Evolutionary conservation across 2,888 invertebrate genomes (phyloP).

Genomic region (Drosophila kambysellisi): DNA sequence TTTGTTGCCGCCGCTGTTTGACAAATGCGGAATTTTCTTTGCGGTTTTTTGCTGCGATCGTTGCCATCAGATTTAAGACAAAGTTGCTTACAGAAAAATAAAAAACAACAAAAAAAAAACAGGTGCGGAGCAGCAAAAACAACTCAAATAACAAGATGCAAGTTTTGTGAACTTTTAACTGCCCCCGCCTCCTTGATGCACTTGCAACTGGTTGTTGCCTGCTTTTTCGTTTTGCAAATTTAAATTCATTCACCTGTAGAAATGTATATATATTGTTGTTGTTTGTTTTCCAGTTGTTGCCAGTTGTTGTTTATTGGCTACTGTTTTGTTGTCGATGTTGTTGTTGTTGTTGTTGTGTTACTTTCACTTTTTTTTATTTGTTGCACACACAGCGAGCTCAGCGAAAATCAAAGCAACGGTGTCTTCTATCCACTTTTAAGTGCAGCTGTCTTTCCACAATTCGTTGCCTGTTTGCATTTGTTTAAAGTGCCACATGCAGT

Average conservation of each 20-base stretch:
- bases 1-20: constrained; percentile 38
- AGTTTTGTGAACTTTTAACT: constrained; percentile 67
- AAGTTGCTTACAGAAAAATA: constrained; percentile 25
- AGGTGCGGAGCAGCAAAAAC: constrained; percentile 49
- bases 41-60: constrained; percentile 51
- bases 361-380: constrained; percentile 70
- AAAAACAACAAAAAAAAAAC: constrained; percentile 33
- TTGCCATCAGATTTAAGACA: constrained; percentile 53
- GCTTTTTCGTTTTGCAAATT: constrained; percentile 54
- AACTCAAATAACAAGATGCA: constrained; percentile 47
- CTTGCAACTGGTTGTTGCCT: constrained; percentile 47
- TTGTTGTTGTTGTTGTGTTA: constrained; percentile 66
- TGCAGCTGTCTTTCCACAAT: constrained; percentile 30
- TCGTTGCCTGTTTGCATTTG: constrained; percentile 39
- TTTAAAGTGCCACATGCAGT: constrained; percentile 55
- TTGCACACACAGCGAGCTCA: constrained; percentile 34
- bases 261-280: constrained; percentile 54
- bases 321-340: constrained; percentile 56
- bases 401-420: constrained; percentile 67
- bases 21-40: constrained; percentile 66
- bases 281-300: constrained; percentile 47
- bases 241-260: constrained; percentile 80
- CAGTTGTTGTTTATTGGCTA: constrained; percentile 69
- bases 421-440: constrained; percentile 64
- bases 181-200: constrained; percentile 16